A percentile compares a stretch with the other conserved stretches of the same genome.
Evolutionary conservation across 2,888 invertebrate species (phyloP).

Genomic region (Drosophila demipolita): DNA sequence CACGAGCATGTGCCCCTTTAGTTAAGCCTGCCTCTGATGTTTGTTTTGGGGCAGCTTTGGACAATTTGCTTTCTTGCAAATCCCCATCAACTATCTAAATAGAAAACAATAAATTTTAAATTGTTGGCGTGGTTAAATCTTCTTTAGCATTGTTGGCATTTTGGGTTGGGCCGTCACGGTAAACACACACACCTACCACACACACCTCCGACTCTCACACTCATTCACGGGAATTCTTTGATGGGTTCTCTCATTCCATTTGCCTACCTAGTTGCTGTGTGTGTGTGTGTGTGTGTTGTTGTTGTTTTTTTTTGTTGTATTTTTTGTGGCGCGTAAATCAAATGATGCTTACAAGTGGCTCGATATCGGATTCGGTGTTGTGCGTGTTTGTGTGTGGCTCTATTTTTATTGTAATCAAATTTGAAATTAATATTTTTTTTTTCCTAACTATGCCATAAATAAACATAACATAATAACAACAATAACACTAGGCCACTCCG

Average conservation of each 20-base stretch:
- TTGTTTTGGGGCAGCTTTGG: constrained; percentile 58
- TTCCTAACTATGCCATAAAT: constrained; percentile 64
- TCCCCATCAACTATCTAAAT: constrained; percentile 45
- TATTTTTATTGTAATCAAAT: constrained; percentile 78
- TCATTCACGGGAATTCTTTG: constrained; percentile 6
- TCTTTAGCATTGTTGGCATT: constrained; percentile 36
- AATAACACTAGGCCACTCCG: constrained; percentile 56
- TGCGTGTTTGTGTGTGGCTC: constrained; percentile 49
- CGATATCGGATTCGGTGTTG: constrained; percentile 17
- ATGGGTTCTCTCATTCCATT: constrained; percentile 33
- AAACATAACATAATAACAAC: constrained; percentile 75
- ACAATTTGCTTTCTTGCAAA: constrained; percentile 48
- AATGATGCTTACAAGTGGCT: constrained; percentile 65
- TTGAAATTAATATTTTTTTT: constrained; percentile 72
- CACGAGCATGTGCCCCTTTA: constrained; percentile 41
- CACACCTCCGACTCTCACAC: constrained; percentile 1
- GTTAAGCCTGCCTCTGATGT: constrained; percentile 39
- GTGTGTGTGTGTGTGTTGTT: background rate
- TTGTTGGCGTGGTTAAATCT: constrained; percentile 32
- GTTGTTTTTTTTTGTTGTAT: background rate
- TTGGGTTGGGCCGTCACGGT: constrained; percentile 57
- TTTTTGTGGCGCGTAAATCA: constrained; percentile 64
- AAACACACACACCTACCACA: constrained; percentile 22
- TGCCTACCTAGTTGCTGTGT: constrained; percentile 39
- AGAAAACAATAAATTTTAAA: constrained; percentile 67